phyloP scores from a whole-genome alignment of 2,797 vertebrate genomes.

The Lacerta agilis region DNA sequence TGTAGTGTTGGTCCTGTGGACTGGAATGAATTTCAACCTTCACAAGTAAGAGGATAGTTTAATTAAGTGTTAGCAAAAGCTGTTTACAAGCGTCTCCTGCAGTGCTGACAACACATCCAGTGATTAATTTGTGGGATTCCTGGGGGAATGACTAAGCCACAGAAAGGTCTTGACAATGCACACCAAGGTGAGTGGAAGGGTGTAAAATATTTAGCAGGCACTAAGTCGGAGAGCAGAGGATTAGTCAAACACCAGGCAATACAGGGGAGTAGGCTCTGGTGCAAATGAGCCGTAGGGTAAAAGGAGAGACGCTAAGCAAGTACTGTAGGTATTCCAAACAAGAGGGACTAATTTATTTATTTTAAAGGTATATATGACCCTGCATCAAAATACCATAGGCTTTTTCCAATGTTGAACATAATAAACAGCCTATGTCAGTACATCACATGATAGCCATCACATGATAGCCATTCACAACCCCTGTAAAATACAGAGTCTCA shows the following conservation, averaged over 20 bases:
- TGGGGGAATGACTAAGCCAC: conserved; percentile 33
- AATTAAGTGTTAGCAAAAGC: conserved; percentile 44
- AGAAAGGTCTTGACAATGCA: conserved; percentile 50
- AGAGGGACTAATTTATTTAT: not conserved
- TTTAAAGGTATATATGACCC: not conserved
- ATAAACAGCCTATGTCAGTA: too few species aligned
- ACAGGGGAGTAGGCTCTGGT: not conserved
- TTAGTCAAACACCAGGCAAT: not conserved
- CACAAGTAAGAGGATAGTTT: conserved; percentile 19
- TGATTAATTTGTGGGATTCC: conserved; percentile 55
- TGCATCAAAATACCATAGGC: too few species aligned
- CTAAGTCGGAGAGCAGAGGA: conserved; percentile 32
- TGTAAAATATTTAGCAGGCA: conserved; percentile 59
- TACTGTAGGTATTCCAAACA: not conserved
- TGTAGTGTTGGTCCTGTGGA: not conserved
- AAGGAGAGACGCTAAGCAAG: not conserved
- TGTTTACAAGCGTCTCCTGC: conserved; percentile 47
- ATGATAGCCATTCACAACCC: too few species aligned
- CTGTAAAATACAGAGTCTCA: too few species aligned
- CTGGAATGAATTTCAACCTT: not conserved
- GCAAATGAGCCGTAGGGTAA: not conserved
- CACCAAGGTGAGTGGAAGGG: conserved; percentile 16
- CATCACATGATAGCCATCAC: too few species aligned
- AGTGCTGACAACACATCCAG: conserved; percentile 18
- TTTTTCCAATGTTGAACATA: too few species aligned